Base-by-base conservation (phyloP, 1,140 invertebrate genomes). In the Pectinophora gossypiella region DNA sequence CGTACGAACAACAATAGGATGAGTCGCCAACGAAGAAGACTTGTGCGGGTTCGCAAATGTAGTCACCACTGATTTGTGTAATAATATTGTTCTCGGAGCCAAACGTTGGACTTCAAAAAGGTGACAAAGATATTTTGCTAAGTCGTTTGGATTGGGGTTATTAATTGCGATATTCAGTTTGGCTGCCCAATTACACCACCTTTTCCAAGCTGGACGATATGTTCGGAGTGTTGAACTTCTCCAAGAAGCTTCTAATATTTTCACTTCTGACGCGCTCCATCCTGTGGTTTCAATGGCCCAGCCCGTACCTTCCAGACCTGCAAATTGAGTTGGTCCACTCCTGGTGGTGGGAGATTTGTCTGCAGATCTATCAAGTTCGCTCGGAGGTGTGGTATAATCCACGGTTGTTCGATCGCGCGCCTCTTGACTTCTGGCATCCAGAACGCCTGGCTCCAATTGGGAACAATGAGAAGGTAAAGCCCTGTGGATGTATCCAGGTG, bases 401-500 rank as follows among this genome's bases (percentile, higher is more conserved):
- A 48, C 40, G 48, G 55, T 16, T 27, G 18, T 3, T 6, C 49
- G 32, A 44, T n/a, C 9, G 40, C 48, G 15, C 40, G 35, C 13
- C 15, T 3, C 23, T 45, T 45, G 7, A 57, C 42, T 12, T 56
- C 49, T 44, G 48, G 21, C 12, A n/a, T 19, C 54, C 49, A 56
- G 13, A 21, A 45, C 13, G 16, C 36, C 20, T 56, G 51, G 19
- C 22, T 18, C 54, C 54, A 56, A 16, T 13, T 15, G 21, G 21
- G 49, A 2, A 16, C n/a, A 13, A 40, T 16, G 10, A 51, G 21
- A 27, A 51, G 15, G 40, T 51, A 56, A 3, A 15, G 44, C 5
- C 58, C 65, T 20, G 19, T 21, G 19, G 61, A 45, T 18, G n/a
- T 48, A 56, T 71, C 68, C 19, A 68, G 58, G 32, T 71, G 68